Evolutionary conservation across 2,888 invertebrate species (phyloP).

Genomic region (Drosophila lutescens): DNA sequence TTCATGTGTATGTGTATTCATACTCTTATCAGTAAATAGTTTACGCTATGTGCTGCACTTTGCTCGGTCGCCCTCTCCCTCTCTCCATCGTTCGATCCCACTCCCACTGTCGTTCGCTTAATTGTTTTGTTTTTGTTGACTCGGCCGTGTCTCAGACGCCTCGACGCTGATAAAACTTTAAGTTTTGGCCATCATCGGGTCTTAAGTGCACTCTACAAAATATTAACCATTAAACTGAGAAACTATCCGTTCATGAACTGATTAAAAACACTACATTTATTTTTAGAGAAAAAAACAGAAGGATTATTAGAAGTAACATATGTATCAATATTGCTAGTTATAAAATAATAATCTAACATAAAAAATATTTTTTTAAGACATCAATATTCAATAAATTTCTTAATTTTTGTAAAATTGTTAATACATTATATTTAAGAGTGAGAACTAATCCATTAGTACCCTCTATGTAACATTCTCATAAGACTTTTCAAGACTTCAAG

Average conservation of each 20-base stretch:
- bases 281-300: too few relatives aligned
- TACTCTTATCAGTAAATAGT: slow-evolving; percentile 78
- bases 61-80: slow-evolving; percentile 14
- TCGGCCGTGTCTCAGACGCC: slow-evolving; percentile 32
- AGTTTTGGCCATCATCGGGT: slow-evolving; percentile 28
- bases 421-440: too few relatives aligned
- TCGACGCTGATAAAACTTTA: slow-evolving; percentile 46
- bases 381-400: too few relatives aligned
- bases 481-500: too few relatives aligned
- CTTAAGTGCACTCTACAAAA: slow-evolving; percentile 1
- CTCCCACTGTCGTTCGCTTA: slow-evolving; percentile 24
- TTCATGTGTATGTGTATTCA: slow-evolving; percentile 13
- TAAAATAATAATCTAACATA: too few relatives aligned
- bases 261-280: too few relatives aligned
- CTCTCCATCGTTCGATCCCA: slow-evolving; percentile 12
- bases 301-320: too few relatives aligned
- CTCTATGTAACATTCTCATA: too few relatives aligned
- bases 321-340: too few relatives aligned
- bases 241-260: neutral
- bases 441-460: too few relatives aligned
- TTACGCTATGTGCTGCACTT: slow-evolving; percentile 59
- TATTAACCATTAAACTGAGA: neutral
- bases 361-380: too few relatives aligned
- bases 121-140: slow-evolving; percentile 50
- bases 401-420: too few relatives aligned